Conservation (phyloP, 2,888 invertebrate genomes). For the Drosophila hamatofila region DNA sequence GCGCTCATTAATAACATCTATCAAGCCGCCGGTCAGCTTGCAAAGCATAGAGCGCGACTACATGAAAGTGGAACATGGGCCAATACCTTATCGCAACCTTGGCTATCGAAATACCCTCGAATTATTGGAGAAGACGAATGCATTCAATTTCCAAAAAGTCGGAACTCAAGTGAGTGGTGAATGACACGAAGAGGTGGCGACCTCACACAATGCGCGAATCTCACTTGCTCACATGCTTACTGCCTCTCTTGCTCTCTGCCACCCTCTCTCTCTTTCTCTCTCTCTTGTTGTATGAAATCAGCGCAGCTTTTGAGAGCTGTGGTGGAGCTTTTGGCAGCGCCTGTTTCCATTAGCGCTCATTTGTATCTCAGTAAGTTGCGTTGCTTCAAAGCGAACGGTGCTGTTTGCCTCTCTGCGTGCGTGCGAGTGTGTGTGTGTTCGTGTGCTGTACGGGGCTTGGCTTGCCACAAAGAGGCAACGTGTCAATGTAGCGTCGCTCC, state of each 20-base stretch:
- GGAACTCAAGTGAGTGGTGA: constrained; percentile 52
- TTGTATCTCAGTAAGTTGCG: constrained; percentile 53
- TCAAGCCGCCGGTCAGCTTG: constrained; percentile 80
- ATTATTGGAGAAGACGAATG: constrained; percentile 87
- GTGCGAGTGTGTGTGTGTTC: constrained; percentile 24
- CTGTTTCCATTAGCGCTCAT: constrained; percentile 22
- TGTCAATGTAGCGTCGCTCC: constrained; percentile 60
- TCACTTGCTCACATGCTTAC: constrained; percentile 13
- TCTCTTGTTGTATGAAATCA: not conserved
- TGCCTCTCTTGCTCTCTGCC: not conserved
- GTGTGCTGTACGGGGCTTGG: constrained; percentile 55
- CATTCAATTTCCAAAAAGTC: constrained; percentile 86
- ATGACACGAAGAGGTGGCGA: not conserved
- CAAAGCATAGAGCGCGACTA: constrained; percentile 87
- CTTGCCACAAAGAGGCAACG: constrained; percentile 72
- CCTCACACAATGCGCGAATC: constrained; percentile 24
- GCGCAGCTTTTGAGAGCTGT: constrained; percentile 35
- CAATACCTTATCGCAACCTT: constrained; percentile 88
- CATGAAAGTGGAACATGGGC: constrained; percentile 87
- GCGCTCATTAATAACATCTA: constrained; percentile 81
- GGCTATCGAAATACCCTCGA: constrained; percentile 88
- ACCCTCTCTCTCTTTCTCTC: not conserved
- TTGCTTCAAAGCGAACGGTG: constrained; percentile 59
- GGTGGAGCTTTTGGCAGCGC: constrained; percentile 54
- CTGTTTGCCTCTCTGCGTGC: constrained; percentile 17